Conservation (phyloP, 2,113 vertebrate genomes). For the Daphoenositta chrysoptera region DNA sequence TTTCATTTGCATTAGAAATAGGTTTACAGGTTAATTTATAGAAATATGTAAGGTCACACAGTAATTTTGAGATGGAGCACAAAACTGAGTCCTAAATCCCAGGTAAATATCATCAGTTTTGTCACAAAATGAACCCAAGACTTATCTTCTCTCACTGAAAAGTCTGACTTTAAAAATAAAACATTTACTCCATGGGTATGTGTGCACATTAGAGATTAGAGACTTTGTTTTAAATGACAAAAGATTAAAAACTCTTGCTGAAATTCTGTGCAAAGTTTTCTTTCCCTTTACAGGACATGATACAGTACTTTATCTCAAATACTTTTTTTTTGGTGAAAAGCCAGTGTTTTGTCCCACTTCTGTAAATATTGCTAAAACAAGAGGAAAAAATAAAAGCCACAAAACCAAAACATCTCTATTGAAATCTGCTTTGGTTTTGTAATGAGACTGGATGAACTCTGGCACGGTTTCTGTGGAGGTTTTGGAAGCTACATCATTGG, state of each 20-base stretch:
- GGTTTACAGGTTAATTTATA: not conserved
- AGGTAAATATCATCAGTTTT: not conserved
- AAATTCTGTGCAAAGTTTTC: not conserved
- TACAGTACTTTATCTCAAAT: not conserved
- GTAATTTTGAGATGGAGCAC: not conserved
- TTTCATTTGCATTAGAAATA: not conserved
- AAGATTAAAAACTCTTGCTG: not conserved
- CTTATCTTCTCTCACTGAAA: not conserved
- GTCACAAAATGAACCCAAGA: not conserved
- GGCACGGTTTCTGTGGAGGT: not conserved
- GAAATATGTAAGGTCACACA: not conserved
- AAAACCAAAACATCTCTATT: not conserved
- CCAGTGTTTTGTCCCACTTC: not conserved
- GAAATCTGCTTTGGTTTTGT: not conserved
- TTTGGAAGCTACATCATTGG: not conserved
- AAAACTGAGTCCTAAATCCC: not conserved
- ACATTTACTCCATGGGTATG: not conserved
- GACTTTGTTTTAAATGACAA: not conserved
- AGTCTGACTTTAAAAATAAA: not conserved
- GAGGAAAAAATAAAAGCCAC: fast-evolving
- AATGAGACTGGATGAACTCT: not conserved
- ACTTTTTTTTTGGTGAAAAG: not conserved
- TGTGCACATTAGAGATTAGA: not conserved
- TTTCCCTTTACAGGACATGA: not conserved
- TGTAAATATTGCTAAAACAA: not conserved